Conservation (phyloP, 53 echinoderm and acorn worm species). For the Antedon mediterranea region DNA sequence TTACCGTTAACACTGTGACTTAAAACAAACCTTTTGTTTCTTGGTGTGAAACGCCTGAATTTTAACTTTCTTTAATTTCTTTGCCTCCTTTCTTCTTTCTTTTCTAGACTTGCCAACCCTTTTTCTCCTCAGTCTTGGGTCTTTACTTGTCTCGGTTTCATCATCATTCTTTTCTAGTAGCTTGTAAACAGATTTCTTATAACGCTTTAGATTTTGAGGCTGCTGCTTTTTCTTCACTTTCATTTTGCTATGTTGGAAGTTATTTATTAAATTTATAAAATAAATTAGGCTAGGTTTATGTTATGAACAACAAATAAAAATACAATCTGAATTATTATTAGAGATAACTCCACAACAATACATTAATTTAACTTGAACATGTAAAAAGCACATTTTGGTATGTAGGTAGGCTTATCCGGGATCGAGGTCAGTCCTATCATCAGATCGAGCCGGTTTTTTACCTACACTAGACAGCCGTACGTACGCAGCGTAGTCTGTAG, state of each 20-base stretch:
- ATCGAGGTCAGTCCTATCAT: too few species aligned
- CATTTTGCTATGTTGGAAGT: too few species aligned
- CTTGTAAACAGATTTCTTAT: slow-evolving; percentile 35
- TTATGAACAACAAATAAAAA: too few species aligned
- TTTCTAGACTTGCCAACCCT: slow-evolving; percentile 24
- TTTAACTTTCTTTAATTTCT: slow-evolving; percentile 30
- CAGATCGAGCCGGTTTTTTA: too few species aligned
- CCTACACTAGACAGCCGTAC: too few species aligned
- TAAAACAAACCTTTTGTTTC: not conserved
- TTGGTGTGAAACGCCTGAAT: slow-evolving; percentile 17
- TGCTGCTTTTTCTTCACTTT: slow-evolving; percentile 1
- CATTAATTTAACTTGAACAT: too few species aligned
- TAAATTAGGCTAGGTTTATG: not conserved
- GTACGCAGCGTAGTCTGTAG: too few species aligned
- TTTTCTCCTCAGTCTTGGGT: not conserved
- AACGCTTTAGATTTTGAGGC: slow-evolving; percentile 37
- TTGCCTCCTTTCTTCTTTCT: slow-evolving; percentile 27
- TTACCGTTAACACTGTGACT: too few species aligned
- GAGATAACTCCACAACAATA: too few species aligned
- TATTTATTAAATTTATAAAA: not conserved
- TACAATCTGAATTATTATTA: too few species aligned
- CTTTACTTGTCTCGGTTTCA: not conserved
- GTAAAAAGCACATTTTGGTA: too few species aligned
- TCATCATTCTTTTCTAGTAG: slow-evolving; percentile 21
- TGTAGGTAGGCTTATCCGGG: too few species aligned